Percentiles rank a stretch among this genome's conserved stretches.
Evolutionary conservation across 2,113 vertebrate species (phyloP).

Genomic region (Prunella himalayana): DNA sequence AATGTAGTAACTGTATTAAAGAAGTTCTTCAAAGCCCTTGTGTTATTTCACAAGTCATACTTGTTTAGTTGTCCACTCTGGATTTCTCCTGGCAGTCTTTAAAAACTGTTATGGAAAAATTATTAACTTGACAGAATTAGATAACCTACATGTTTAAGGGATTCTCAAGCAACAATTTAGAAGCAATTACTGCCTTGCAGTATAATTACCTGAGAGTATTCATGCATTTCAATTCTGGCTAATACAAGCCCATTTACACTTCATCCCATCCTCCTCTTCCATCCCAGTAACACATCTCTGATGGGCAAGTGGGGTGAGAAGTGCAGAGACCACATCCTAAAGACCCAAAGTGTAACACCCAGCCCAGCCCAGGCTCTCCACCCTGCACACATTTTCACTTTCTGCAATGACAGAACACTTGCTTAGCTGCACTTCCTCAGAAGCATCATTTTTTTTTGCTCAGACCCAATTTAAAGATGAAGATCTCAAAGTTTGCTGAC

Average conservation of each 20-base stretch:
- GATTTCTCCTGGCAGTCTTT: not conserved
- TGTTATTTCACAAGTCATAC: not conserved
- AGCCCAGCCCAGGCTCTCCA: not conserved
- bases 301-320: rapidly evolving
- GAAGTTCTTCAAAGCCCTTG: not conserved
- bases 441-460: not conserved
- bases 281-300: not conserved
- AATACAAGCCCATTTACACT: not conserved
- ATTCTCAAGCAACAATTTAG: not conserved
- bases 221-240: not conserved
- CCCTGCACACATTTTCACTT: not conserved
- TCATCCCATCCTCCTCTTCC: not conserved
- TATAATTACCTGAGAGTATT: not conserved
- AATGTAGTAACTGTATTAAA: not conserved
- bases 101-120: not conserved
- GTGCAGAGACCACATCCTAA: not conserved
- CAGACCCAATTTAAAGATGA: not conserved
- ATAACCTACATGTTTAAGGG: not conserved
- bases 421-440: not conserved
- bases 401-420: not conserved
- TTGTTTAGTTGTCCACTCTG: not conserved
- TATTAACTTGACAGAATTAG: not conserved
- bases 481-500: not conserved
- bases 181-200: not conserved
- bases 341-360: rapidly evolving